phyloP scores from a whole-genome alignment of 2,113 vertebrate genomes.

The Sterrhoptilus dennistouni region DNA sequence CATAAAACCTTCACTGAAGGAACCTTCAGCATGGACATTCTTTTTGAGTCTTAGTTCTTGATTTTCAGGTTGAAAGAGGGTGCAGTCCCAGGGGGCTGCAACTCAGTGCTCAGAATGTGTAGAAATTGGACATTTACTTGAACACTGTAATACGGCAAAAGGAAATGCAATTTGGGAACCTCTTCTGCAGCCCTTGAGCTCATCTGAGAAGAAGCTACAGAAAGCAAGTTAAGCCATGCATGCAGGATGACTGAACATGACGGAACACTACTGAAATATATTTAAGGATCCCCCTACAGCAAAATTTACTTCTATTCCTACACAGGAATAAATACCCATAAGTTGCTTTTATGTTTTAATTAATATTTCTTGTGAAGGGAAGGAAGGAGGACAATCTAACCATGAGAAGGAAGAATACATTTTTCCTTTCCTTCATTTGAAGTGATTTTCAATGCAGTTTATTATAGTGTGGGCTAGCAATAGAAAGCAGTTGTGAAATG shows the following conservation, averaged over 20 bases:
- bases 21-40: neutral
- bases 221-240: neutral
- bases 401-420: neutral
- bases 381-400: neutral
- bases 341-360: neutral
- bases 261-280: neutral
- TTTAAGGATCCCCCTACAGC: neutral
- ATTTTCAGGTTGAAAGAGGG: neutral
- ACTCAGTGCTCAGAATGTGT: neutral
- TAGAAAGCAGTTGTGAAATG: neutral
- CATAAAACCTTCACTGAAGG: neutral
- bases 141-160: neutral
- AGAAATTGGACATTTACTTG: neutral
- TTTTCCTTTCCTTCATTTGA: neutral
- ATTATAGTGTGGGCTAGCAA: neutral
- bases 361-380: neutral
- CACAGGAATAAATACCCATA: neutral
- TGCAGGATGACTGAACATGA: neutral
- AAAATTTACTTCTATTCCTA: neutral
- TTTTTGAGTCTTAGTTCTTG: neutral
- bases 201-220: neutral
- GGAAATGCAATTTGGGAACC: neutral
- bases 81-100: neutral
- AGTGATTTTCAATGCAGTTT: neutral
- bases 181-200: neutral